These are phyloP conservation scores for Hetaerina americana DNA, from an alignment of 1,140 invertebrate genomes.

Conservation along the genomic window DNA sequence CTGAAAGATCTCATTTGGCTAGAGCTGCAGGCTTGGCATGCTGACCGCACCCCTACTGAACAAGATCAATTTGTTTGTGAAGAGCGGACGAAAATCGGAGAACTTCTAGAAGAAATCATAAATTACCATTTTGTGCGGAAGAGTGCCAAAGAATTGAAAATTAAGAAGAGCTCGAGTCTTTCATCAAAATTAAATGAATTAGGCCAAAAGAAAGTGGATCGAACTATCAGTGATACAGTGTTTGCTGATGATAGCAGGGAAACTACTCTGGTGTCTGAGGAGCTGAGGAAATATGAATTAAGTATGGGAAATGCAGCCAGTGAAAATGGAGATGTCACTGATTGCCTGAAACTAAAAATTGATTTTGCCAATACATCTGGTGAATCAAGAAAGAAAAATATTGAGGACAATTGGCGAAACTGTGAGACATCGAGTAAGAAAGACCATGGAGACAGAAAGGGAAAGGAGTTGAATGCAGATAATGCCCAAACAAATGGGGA, in stretches of 20 bases:
- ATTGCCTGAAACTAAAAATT: not conserved
- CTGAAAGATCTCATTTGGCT: conserved; percentile 81
- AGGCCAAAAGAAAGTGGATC: not conserved
- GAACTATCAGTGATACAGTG: not conserved
- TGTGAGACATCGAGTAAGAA: too few relatives aligned
- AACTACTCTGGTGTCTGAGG: not conserved
- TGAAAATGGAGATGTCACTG: not conserved
- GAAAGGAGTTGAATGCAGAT: not conserved
- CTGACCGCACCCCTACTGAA: conserved; percentile 51
- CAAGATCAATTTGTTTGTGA: conserved; percentile 64
- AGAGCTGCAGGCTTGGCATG: conserved; percentile 70
- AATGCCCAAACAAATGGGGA: conserved; percentile 14
- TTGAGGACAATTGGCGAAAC: too few relatives aligned
- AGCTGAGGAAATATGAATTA: not conserved
- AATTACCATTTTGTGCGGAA: conserved; percentile 43
- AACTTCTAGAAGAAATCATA: conserved; percentile 58
- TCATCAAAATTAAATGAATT: not conserved
- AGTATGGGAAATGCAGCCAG: not conserved
- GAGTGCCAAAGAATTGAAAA: conserved; percentile 4
- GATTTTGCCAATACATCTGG: not conserved
- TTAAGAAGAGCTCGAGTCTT: not conserved
- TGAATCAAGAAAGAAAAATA: not conserved
- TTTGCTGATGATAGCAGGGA: not conserved
- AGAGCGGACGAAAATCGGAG: conserved; percentile 52
- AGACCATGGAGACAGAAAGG: too few relatives aligned